Evolutionary conservation across 2,797 vertebrate genomes (phyloP).

Genomic region (Peromyscus attwateri): DNA sequence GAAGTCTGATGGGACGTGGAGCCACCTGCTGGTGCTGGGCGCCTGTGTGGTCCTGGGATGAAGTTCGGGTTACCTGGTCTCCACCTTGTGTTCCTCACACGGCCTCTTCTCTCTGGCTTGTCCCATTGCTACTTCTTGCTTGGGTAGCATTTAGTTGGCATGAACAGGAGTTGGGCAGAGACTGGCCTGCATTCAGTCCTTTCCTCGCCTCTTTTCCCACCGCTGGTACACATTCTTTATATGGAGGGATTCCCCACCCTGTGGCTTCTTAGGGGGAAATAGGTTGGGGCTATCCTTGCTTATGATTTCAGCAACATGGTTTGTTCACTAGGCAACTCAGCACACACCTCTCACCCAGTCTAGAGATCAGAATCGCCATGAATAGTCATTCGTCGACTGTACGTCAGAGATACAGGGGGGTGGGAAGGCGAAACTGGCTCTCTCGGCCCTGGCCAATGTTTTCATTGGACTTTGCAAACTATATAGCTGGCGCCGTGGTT

Average conservation of each 20-base stretch:
- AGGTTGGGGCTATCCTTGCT: neutral
- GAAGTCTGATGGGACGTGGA: neutral
- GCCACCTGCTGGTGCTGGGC: neutral
- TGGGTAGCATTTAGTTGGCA: neutral
- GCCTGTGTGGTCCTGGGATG: neutral
- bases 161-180: neutral
- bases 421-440: neutral
- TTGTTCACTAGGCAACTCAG: neutral
- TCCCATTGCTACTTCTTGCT: neutral
- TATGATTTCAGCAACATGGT: neutral
- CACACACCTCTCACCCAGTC: neutral
- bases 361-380: neutral
- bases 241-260: neutral
- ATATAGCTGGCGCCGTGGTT: neutral
- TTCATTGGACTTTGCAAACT: neutral
- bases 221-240: neutral
- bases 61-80: neutral
- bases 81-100: neutral
- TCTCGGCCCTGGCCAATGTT: neutral
- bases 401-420: neutral
- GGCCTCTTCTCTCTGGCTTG: neutral
- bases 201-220: neutral
- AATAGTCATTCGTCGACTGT: neutral
- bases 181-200: neutral
- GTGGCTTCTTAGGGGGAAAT: neutral